Evolutionary conservation across 2,113 vertebrate species (phyloP).

Genomic region (Onychorhynchus coronatus): DNA sequence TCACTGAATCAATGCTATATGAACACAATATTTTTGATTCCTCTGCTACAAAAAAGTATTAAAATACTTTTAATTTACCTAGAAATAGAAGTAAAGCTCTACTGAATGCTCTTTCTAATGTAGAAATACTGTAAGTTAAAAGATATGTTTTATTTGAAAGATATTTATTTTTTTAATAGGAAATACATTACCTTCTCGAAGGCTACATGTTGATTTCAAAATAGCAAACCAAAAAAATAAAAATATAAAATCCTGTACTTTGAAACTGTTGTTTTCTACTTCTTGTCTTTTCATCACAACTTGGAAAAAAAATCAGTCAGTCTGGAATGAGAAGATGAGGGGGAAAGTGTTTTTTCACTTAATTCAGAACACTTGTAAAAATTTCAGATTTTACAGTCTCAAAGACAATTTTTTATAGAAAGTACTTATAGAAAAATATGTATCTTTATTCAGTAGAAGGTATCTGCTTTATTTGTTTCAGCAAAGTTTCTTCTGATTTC

Average conservation of each 20-base stretch:
- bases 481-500: not conserved
- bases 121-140: not conserved
- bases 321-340: not conserved
- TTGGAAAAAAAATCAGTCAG: not conserved
- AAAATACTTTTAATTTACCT: not conserved
- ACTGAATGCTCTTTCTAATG: not conserved
- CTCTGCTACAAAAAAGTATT: not conserved
- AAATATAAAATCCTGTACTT: not conserved
- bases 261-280: not conserved
- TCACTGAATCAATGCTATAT: not conserved
- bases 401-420: not conserved
- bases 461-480: not conserved
- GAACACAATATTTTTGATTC: not conserved
- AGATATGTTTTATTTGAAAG: not conserved
- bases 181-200: not conserved
- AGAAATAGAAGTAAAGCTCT: not conserved
- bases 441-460: not conserved
- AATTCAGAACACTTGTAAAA: not conserved
- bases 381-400: not conserved
- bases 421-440: not conserved
- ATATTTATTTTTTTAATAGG: not conserved
- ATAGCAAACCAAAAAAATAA: not conserved
- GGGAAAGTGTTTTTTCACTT: not conserved
- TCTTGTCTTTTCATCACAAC: not conserved
- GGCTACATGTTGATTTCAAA: not conserved